Base-by-base conservation (phyloP, 1,140 invertebrate genomes). In the Brachionus rubens region DNA sequence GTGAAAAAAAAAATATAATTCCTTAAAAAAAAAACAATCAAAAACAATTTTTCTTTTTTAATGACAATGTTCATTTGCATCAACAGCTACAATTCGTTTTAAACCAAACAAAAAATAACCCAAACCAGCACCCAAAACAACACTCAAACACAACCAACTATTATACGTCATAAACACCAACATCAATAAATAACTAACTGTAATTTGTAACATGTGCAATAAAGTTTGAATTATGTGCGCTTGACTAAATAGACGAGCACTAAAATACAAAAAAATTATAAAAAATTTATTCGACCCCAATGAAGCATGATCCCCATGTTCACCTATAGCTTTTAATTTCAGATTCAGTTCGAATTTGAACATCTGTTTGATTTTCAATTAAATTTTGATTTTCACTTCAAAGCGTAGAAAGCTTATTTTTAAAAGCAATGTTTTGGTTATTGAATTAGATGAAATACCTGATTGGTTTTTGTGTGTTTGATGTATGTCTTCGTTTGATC, bases 151-250 rank as follows among this genome's bases (percentile, higher is more conserved):
- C 19, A 97, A 87, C 91, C 92, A 98, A 19, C 92, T 89, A 82
- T 97, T 97, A 87, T 95, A 98, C 0, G 94, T 98, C 95, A 98
- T 98, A 85, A 98, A 96, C 76, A 97, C 91, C 83, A 98, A 85
- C 95, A 98, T 98, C 19, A 98, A 88, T 79, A 94, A 89, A 84
- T 97, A 97, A 19, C 92, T 93, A 30, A 95, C 83, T 2, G 91
- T 89, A 62, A 96, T 89, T 84, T 98, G 95, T 0, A 96, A 78
- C 75, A 94, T 88, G 83, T 98, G 94, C 5, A 98, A 87, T 9
- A 90, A 79, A 1, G 94, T 96, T 85, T 98, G 94, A 36, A 91
- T 86, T n/a, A 90, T 82, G 83, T 96, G 93, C 78, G 78, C 65
- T 2, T 75, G 12, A 48, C 79, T 81, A 30, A 82, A 77, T 78